Percentiles rank a stretch among this genome's conserved stretches.
Evolutionary conservation across 2,797 vertebrate genomes (phyloP).

Genomic region (Sebastes taczanowskii): DNA sequence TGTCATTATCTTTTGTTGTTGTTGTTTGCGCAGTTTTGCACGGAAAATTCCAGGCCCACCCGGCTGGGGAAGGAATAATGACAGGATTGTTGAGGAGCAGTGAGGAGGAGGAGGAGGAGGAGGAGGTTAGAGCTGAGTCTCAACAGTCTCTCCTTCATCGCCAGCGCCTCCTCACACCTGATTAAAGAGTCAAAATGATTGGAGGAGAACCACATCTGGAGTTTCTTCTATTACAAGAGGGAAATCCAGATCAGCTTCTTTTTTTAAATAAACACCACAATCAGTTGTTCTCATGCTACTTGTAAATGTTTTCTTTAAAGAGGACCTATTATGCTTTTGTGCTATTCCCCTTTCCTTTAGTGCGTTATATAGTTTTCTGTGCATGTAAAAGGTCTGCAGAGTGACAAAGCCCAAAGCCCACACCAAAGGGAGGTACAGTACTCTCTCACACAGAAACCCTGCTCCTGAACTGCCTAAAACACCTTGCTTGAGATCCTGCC

Average conservation of each 20-base stretch:
- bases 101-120: constrained; percentile 39
- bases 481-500: too few relatives aligned
- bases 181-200: constrained; percentile 2
- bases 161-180: constrained; percentile 3
- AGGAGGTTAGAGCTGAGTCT: constrained; percentile 49
- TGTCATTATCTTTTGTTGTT: constrained; percentile 73
- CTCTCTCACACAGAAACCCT: too few relatives aligned
- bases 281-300: not conserved
- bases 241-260: not conserved
- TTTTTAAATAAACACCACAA: not conserved
- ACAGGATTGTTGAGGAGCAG: constrained; percentile 68
- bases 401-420: too few relatives aligned
- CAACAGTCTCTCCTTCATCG: constrained; percentile 42
- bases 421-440: too few relatives aligned
- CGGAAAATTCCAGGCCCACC: constrained; percentile 77
- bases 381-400: too few relatives aligned
- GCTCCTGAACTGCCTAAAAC: too few relatives aligned
- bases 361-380: too few relatives aligned
- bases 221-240: not conserved
- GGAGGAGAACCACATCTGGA: not conserved
- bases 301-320: not conserved
- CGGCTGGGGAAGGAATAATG: constrained; percentile 67
- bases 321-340: too few relatives aligned
- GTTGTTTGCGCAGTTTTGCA: constrained; percentile 60
- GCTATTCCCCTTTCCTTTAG: too few relatives aligned